Evolutionary conservation across 1,140 invertebrate species (phyloP), one percentile per base, ranked within the genome.

Genomic region (Triops longicaudatus): DNA sequence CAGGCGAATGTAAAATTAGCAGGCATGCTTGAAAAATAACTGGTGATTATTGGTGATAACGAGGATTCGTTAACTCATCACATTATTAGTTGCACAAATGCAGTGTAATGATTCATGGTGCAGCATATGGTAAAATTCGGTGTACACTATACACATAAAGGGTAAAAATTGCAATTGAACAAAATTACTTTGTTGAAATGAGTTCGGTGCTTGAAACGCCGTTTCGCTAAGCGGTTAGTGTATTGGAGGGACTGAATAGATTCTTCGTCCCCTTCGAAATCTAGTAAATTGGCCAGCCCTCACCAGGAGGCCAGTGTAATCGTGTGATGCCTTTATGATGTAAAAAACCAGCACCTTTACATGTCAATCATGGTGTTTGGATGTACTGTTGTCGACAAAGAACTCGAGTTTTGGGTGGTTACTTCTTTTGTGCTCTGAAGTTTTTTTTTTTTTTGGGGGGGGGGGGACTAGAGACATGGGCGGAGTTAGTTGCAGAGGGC

Each of bases 311-410:
- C 50, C 50, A 63, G 50, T 22, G 22, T 63, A 63, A 63, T 63
- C 50, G 50, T 63, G 14, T 63, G 50, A 63, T 63, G 14, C 50
- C 50, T 63, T 63, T 63, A 14, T 63, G 10, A 63, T 63, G 50
- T 22, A 63, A 63, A 63, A 63, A 63, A 63, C 17, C 50, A 63
- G 50, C 50, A 63, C 50, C 17, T 63, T 63, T 63, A 63, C 50
- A 9, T 22, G 50, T 63, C 50, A 63, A 63, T 63, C 50, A 63
- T 22, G n/a, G 50, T 63, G 22, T 63, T 63, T 63, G 50, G 2
- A 17, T 63, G 17, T 63, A 63, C 10, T 22, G 22, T 10, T 63
- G n/a, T 22, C 4, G 50, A 63, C 50, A 63, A 63, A 63, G 50
- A 63, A 22, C 31, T 6, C 50, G 14, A 63, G 50, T 63, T 63